phyloP scores from a whole-genome alignment of 2,888 invertebrate genomes.

The Cantharis rufa region DNA sequence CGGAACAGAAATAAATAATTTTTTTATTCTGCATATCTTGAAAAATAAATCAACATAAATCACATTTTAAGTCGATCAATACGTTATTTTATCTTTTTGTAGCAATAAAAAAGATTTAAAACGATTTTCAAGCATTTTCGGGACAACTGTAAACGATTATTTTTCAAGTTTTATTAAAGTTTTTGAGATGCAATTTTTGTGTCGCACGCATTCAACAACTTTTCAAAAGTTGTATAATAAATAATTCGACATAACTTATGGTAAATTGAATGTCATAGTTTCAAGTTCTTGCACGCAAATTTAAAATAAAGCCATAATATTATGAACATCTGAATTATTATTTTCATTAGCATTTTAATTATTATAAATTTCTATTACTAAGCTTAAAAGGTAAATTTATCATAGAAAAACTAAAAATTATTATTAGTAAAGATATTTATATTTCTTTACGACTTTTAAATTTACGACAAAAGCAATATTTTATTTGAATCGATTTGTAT shows the following conservation, averaged over 20 bases:
- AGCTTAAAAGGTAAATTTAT: neutral
- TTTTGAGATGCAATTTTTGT: conserved; percentile 36
- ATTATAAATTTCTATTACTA: neutral
- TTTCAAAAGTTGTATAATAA: conserved; percentile 38
- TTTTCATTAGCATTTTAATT: conserved; percentile 28
- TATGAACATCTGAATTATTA: conserved; percentile 22
- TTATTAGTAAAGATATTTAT: neutral
- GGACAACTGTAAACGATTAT: conserved; percentile 29
- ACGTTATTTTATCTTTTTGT: neutral
- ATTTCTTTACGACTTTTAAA: neutral
- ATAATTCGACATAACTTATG: conserved; percentile 39
- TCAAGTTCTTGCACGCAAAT: conserved; percentile 28
- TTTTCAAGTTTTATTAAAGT: conserved; percentile 32
- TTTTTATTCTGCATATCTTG: conserved; percentile 19
- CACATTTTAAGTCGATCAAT: conserved; percentile 12
- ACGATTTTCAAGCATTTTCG: conserved; percentile 8
- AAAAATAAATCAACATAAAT: conserved; percentile 31
- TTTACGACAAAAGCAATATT: neutral
- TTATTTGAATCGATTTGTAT: no score
- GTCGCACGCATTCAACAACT: conserved; percentile 37
- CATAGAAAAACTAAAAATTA: neutral
- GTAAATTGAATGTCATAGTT: conserved; percentile 43
- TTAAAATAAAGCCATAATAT: conserved; percentile 23
- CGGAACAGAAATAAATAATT: conserved; percentile 34
- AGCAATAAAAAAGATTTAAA: conserved; percentile 6